phyloP scores from a whole-genome alignment of 2,113 vertebrate species.

The Podilymbus podiceps region DNA sequence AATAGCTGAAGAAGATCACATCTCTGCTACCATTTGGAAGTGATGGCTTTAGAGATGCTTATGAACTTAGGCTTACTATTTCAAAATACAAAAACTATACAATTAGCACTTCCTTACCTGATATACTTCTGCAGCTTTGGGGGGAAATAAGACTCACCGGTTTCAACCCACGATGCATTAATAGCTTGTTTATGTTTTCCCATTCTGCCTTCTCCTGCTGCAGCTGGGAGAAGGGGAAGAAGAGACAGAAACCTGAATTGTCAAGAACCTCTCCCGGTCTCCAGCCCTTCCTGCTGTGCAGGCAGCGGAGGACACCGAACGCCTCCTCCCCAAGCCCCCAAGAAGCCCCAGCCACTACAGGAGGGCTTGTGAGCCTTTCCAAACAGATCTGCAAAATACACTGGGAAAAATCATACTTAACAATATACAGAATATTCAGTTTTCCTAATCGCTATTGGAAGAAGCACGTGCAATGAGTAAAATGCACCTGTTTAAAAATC shows the following conservation, averaged over 20 bases:
- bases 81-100: neutral
- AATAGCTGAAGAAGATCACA: neutral
- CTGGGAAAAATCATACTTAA: accelerated
- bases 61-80: neutral
- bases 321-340: neutral
- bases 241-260: neutral
- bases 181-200: constrained; percentile 78
- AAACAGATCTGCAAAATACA: neutral
- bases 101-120: constrained; percentile 73
- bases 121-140: constrained; percentile 60
- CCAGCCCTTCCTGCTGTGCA: neutral
- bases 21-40: neutral
- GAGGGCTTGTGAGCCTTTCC: neutral
- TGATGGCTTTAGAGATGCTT: neutral
- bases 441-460: too few relatives aligned
- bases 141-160: constrained; percentile 75
- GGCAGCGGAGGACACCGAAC: neutral
- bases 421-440: too few relatives aligned
- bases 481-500: neutral
- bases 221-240: neutral
- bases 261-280: neutral
- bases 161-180: constrained; percentile 81
- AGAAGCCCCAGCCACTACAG: neutral
- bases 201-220: constrained; percentile 82
- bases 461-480: accelerated